phyloP scores from a whole-genome alignment of 1,140 invertebrate species.

The Prorops nasuta region DNA sequence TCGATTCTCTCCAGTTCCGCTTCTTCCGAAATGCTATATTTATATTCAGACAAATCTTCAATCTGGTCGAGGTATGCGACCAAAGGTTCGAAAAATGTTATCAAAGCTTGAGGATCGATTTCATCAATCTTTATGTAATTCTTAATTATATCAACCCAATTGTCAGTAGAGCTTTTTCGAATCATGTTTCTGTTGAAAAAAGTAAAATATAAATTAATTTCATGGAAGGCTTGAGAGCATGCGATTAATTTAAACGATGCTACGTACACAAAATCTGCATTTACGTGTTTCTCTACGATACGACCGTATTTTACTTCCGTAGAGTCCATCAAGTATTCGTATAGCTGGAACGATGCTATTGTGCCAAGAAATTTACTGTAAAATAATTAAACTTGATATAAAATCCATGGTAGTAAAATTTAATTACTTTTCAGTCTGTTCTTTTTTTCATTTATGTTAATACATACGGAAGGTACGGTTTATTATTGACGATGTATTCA shows the following conservation, averaged over 20 bases:
- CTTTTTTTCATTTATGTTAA: not conserved
- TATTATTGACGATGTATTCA: conserved; percentile 58
- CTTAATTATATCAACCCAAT: conserved; percentile 31
- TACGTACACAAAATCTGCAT: too few relatives aligned
- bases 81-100: conserved; percentile 36
- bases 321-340: conserved; percentile 40
- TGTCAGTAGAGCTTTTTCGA: conserved; percentile 20
- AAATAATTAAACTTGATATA: conserved; percentile 10
- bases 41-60: conserved; percentile 20
- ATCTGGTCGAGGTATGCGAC: conserved; percentile 37
- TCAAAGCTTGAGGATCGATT: conserved; percentile 22
- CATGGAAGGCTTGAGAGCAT: too few relatives aligned
- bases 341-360: conserved; percentile 53
- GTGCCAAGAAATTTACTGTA: conserved; percentile 54
- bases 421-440: too few relatives aligned
- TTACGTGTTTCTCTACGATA: conserved; percentile 29
- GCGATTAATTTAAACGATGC: too few relatives aligned
- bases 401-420: too few relatives aligned
- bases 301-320: conserved; percentile 36
- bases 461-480: conserved; percentile 61
- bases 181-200: conserved; percentile 36
- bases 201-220: not conserved
- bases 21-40: conserved; percentile 21
- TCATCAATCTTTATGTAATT: conserved; percentile 34
- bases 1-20: conserved; percentile 27